Conservation (phyloP, 2,113 vertebrate genomes). For the Tautogolabrus adspersus region DNA sequence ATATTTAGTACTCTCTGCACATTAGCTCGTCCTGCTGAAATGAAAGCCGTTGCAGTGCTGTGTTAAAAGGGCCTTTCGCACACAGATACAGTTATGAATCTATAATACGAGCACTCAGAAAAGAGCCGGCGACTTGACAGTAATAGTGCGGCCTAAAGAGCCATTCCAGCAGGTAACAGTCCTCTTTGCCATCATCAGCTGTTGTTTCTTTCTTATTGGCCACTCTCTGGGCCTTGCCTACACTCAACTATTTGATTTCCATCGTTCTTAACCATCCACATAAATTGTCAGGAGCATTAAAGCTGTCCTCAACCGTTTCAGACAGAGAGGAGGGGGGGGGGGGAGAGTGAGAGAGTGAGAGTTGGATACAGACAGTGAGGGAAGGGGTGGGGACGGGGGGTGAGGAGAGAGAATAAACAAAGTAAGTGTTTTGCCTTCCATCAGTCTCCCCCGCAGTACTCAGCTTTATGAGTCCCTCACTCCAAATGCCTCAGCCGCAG, state of each 20-base stretch:
- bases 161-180: conserved; percentile 78
- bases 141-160: conserved; percentile 75
- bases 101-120: conserved; percentile 76
- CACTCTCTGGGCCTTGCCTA: conserved; percentile 81
- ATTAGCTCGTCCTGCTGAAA: conserved; percentile 73
- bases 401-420: conserved; percentile 80
- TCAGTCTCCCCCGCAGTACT: conserved; percentile 79
- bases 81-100: conserved; percentile 75
- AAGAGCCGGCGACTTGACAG: conserved; percentile 72
- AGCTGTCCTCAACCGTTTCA: conserved; percentile 83
- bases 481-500: conserved; percentile 74
- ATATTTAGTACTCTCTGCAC: conserved; percentile 64
- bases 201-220: conserved; percentile 82
- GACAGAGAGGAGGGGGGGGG: conserved; percentile 50
- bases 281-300: conserved; percentile 86
- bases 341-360: conserved; percentile 64
- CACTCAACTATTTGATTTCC: conserved; percentile 84
- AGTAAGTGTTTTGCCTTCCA: conserved; percentile 84
- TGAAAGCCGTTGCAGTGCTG: conserved; percentile 63
- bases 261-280: conserved; percentile 83
- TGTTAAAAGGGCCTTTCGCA: conserved; percentile 74
- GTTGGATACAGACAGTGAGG: conserved; percentile 72
- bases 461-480: conserved; percentile 83
- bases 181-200: conserved; percentile 81
- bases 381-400: conserved; percentile 60